A percentile compares a stretch with the other conserved stretches of the same genome.
phyloP scores from a whole-genome alignment of 2,797 vertebrate species.

The Pogonophryne albipinna region DNA sequence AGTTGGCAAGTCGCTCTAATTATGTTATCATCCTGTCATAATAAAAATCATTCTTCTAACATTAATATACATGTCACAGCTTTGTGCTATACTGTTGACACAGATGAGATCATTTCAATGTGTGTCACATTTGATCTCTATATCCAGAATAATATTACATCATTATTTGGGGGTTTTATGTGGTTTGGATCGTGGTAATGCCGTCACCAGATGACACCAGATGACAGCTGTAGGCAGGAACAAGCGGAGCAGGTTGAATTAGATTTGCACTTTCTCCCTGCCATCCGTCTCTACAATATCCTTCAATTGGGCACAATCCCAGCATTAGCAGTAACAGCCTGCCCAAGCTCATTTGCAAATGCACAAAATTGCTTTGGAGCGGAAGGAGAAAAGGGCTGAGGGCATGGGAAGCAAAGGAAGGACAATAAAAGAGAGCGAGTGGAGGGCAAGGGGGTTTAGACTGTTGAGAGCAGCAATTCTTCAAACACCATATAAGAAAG shows the following conservation, averaged over 20 bases:
- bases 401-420: slow-evolving; percentile 63
- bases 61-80: neutral
- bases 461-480: slow-evolving; percentile 36
- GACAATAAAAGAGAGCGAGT: slow-evolving; percentile 48
- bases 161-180: slow-evolving; percentile 28
- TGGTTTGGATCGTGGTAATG: slow-evolving; percentile 50
- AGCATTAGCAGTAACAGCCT: slow-evolving; percentile 65
- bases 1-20: slow-evolving; percentile 4
- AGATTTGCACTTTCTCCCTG: slow-evolving; percentile 71
- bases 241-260: slow-evolving; percentile 66
- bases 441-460: slow-evolving; percentile 35
- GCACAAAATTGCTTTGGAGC: slow-evolving; percentile 61
- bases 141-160: slow-evolving; percentile 39
- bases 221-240: slow-evolving; percentile 66
- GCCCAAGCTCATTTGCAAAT: slow-evolving; percentile 65
- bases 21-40: slow-evolving; percentile 7
- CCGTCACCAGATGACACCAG: slow-evolving; percentile 62
- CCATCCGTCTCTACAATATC: slow-evolving; percentile 61
- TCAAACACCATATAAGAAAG: slow-evolving; percentile 19
- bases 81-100: neutral
- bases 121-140: slow-evolving; percentile 27
- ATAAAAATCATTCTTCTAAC: slow-evolving; percentile 2
- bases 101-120: slow-evolving; percentile 27
- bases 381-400: slow-evolving; percentile 33
- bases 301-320: slow-evolving; percentile 64